Percentiles rank a stretch among this genome's conserved stretches.
Conservation (phyloP, 1,140 invertebrate genomes). For the Carposina sasakii region DNA sequence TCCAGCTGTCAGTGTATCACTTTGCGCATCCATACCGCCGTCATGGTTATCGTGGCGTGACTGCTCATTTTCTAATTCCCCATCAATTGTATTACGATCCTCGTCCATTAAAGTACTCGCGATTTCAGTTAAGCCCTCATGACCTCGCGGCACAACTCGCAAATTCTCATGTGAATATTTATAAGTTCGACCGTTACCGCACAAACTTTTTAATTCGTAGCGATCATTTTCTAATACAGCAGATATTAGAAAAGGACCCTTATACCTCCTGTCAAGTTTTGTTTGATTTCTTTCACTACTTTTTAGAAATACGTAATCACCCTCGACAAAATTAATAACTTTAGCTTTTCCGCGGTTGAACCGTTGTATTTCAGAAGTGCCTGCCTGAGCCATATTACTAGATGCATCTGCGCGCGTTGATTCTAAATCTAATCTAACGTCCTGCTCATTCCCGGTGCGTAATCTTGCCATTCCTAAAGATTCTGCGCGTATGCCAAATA, state of each 20-base stretch:
- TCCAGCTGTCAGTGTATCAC: no score
- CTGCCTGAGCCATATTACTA: slow-evolving; percentile 21
- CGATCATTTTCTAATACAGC: slow-evolving; percentile 27
- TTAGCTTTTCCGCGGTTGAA: slow-evolving; percentile 23
- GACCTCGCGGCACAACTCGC: no score
- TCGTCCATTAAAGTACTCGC: no score
- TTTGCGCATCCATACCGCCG: no score
- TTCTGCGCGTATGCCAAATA: neutral
- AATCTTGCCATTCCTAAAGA: neutral
- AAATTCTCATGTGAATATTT: no score
- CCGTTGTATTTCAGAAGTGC: slow-evolving; percentile 11
- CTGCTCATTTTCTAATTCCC: no score
- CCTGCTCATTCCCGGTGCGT: neutral
- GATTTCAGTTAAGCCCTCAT: no score
- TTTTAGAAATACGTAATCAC: slow-evolving; percentile 29
- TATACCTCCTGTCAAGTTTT: slow-evolving; percentile 27
- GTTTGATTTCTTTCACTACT: slow-evolving; percentile 23
- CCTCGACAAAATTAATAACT: slow-evolving; percentile 21
- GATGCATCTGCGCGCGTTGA: slow-evolving; percentile 11
- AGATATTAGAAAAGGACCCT: slow-evolving; percentile 24
- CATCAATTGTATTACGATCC: no score
- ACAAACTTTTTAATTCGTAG: no score
- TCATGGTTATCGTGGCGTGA: no score
- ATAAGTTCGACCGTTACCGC: no score
- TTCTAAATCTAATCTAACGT: neutral